phyloP scores from a whole-genome alignment of 1,140 invertebrate genomes.

The Pogonomyrmex californicus region DNA sequence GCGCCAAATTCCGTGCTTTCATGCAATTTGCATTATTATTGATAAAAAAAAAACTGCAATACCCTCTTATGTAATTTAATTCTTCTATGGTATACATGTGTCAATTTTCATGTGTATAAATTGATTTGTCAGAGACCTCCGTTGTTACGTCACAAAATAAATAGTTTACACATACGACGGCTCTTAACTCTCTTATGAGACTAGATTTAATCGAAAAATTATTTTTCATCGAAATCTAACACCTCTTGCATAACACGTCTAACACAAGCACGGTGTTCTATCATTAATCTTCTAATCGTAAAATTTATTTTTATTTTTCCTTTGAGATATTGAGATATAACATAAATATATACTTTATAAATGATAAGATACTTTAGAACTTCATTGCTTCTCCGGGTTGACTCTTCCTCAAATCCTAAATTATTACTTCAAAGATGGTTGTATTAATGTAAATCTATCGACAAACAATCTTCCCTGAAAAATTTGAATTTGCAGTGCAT shows the following conservation, averaged over 20 bases:
- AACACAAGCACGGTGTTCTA: not conserved
- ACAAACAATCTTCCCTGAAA: not conserved
- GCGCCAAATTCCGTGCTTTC: not conserved
- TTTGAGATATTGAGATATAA: not conserved
- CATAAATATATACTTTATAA: not conserved
- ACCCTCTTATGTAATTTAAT: too few species aligned
- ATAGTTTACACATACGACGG: not conserved
- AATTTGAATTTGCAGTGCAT: not conserved
- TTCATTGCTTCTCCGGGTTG: not conserved
- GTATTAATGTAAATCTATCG: not conserved
- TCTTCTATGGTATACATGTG: not conserved
- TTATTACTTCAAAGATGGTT: not conserved
- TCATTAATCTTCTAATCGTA: not conserved
- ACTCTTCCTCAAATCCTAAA: not conserved
- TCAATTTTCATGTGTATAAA: not conserved
- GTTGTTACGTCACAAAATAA: conserved; percentile 7
- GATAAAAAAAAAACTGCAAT: not conserved
- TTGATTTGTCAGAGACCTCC: not conserved
- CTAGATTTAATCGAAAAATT: conserved; percentile 3
- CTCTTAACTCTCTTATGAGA: conserved; percentile 8
- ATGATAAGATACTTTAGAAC: conserved; percentile 25
- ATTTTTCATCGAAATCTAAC: not conserved
- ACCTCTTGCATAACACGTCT: not conserved
- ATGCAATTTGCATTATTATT: not conserved
- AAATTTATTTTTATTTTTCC: not conserved